phyloP scores from a whole-genome alignment of 2,797 vertebrate genomes.

The Pelochelys cantorii region DNA sequence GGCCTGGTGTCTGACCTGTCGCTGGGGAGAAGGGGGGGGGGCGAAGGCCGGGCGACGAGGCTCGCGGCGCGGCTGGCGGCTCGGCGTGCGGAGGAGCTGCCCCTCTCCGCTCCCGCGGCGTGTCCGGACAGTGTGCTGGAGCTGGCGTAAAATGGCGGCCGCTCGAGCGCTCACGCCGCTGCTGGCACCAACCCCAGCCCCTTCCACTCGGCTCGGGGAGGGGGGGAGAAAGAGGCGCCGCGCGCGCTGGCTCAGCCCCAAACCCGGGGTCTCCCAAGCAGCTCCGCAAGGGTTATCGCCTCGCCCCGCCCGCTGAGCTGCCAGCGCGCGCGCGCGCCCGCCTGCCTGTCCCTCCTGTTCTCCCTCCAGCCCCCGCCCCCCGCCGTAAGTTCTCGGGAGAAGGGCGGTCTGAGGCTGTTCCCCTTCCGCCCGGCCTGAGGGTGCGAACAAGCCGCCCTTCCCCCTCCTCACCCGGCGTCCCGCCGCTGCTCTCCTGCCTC shows the following conservation, averaged over 20 bases:
- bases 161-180: constrained; percentile 97
- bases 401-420: constrained; percentile 43
- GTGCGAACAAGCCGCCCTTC: constrained; percentile 52
- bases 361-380: neutral
- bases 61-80: constrained; percentile 72
- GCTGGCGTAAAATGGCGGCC: constrained; percentile 98
- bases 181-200: constrained; percentile 84
- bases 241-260: constrained; percentile 62
- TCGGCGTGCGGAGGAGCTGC: constrained; percentile 78
- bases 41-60: constrained; percentile 72
- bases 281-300: constrained; percentile 77
- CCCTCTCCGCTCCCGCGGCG: constrained; percentile 88
- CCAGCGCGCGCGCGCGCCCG: constrained; percentile 58
- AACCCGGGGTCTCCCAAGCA: constrained; percentile 81
- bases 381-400: neutral
- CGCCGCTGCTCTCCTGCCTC: neutral
- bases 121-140: constrained; percentile 89
- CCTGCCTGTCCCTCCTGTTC: constrained; percentile 2
- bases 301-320: constrained; percentile 55
- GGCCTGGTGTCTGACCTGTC: constrained; percentile 56
- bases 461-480: neutral
- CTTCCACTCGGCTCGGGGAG: constrained; percentile 81
- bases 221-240: constrained; percentile 51
- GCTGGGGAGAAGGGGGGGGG: neutral
- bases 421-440: constrained; percentile 53